Evolutionary conservation across 2,797 vertebrate species (phyloP).

Genomic region (Cuniculus paca): DNA sequence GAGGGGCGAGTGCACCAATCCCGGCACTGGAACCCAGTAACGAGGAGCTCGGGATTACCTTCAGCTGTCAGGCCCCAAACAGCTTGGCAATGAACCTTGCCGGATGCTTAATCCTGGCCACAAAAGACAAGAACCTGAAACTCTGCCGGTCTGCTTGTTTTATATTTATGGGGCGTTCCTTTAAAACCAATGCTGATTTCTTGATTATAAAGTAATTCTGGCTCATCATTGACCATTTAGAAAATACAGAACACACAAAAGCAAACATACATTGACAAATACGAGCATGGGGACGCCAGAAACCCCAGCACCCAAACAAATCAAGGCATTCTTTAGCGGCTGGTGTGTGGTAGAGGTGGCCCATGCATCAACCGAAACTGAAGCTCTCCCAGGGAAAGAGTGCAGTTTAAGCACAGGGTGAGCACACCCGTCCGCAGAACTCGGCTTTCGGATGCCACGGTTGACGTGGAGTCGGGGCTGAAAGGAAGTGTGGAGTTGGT

Average conservation of each 20-base stretch:
- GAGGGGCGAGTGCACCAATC: background rate
- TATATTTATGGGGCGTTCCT: background rate
- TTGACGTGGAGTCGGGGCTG: background rate
- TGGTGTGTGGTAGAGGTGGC: background rate
- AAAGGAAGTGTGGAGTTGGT: background rate
- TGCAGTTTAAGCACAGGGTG: background rate
- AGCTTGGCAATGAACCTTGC: background rate
- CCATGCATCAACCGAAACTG: background rate
- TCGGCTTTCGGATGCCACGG: background rate
- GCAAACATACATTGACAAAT: background rate
- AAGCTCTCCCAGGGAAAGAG: background rate
- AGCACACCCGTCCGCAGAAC: background rate
- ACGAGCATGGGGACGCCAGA: fast-evolving
- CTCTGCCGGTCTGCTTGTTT: background rate
- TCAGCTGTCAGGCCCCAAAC: constrained; percentile 17
- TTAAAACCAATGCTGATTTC: background rate
- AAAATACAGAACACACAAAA: background rate
- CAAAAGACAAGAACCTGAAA: background rate
- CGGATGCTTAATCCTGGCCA: background rate
- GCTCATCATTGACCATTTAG: background rate
- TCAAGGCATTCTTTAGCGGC: background rate
- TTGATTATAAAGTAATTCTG: background rate
- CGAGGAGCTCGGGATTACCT: background rate
- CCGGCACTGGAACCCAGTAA: background rate
- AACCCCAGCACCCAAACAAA: background rate